Percentiles rank a stretch among this genome's conserved stretches.
These are phyloP conservation scores for Xenopus borealis DNA, from an alignment of 2,113 vertebrate genomes.

Conservation along the genomic window DNA sequence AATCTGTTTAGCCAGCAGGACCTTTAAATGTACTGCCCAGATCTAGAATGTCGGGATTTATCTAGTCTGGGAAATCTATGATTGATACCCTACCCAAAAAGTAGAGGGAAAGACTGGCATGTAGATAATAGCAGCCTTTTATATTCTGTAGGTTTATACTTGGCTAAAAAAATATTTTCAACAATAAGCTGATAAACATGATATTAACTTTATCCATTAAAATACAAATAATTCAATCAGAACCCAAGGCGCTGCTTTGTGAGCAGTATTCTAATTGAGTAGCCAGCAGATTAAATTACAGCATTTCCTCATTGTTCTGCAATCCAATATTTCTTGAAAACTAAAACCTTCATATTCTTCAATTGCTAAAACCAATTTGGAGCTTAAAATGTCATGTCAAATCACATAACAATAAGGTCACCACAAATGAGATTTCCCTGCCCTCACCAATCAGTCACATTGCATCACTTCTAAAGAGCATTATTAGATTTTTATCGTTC, in stretches of 20 bases:
- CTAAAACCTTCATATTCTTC: constrained; percentile 65
- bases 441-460: constrained; percentile 74
- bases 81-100: too few relatives aligned
- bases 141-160: too few relatives aligned
- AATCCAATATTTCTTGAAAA: constrained; percentile 71
- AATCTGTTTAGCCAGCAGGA: too few relatives aligned
- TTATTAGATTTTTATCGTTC: constrained; percentile 78
- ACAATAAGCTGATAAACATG: constrained; percentile 19
- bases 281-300: constrained; percentile 68
- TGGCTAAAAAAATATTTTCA: neutral
- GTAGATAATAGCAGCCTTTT: too few relatives aligned
- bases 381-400: constrained; percentile 76
- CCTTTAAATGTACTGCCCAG: too few relatives aligned
- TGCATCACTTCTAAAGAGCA: constrained; percentile 65
- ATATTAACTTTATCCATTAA: constrained; percentile 37
- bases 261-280: constrained; percentile 60
- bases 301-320: constrained; percentile 61
- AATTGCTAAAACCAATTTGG: constrained; percentile 73
- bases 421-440: constrained; percentile 72
- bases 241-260: constrained; percentile 57
- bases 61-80: too few relatives aligned
- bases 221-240: constrained; percentile 56
- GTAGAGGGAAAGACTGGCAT: too few relatives aligned
- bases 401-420: constrained; percentile 71
- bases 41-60: too few relatives aligned